Evolutionary conservation across 1,140 invertebrate species (phyloP).

Genomic region (Druon quercuslanigerum): DNA sequence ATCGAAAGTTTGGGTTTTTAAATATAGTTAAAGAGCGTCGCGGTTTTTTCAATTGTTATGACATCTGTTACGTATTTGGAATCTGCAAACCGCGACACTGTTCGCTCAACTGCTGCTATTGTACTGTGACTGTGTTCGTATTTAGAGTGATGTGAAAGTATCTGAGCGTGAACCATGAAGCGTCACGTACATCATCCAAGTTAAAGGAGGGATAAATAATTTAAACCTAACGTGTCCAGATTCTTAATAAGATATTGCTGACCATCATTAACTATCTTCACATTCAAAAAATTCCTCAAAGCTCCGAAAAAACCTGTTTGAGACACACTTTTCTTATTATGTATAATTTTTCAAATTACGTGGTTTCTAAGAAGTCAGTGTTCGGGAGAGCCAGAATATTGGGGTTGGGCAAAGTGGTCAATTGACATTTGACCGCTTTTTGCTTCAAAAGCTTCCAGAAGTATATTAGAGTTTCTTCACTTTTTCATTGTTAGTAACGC

Average conservation of each 20-base stretch:
- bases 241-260: neutral
- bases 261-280: neutral
- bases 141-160: conserved; percentile 23
- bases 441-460: too few relatives aligned
- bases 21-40: neutral
- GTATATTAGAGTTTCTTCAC: too few relatives aligned
- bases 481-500: too few relatives aligned
- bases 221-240: conserved; percentile 17
- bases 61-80: conserved; percentile 23
- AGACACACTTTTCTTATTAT: neutral
- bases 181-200: neutral
- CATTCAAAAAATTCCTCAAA: neutral
- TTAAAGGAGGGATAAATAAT: conserved; percentile 6
- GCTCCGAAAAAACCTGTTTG: neutral
- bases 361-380: too few relatives aligned
- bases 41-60: conserved; percentile 4
- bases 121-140: neutral
- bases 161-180: conserved; percentile 19
- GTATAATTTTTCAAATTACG: neutral
- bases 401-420: too few relatives aligned
- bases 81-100: neutral
- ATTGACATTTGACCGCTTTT: too few relatives aligned
- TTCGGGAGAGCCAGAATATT: too few relatives aligned
- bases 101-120: conserved; percentile 22
- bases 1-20: too few relatives aligned